Percentiles rank a stretch among this genome's conserved stretches.
phyloP scores from a whole-genome alignment of 1,140 invertebrate species.

The Cheumatopsyche charites region DNA sequence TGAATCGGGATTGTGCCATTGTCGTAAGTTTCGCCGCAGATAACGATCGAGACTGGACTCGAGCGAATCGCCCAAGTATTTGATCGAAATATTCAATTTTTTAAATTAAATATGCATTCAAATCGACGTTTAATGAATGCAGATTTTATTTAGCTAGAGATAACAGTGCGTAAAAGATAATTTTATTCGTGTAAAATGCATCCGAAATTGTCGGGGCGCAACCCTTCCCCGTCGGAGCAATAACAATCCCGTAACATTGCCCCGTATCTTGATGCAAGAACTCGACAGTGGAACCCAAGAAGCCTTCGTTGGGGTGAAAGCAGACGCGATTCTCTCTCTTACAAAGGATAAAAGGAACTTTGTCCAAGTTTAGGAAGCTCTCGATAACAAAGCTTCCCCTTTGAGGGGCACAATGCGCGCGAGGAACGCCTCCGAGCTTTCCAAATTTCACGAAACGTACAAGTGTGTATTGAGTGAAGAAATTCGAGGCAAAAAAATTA shows the following conservation, averaged over 20 bases:
- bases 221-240: slow-evolving; percentile 31
- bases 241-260: slow-evolving; percentile 36
- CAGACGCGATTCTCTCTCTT: slow-evolving; percentile 29
- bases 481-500: neutral
- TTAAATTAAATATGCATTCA: no score
- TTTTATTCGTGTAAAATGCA: no score
- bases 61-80: no score
- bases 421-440: neutral
- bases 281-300: slow-evolving; percentile 8
- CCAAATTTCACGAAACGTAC: neutral
- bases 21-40: slow-evolving; percentile 34
- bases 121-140: no score
- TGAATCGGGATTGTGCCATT: slow-evolving; percentile 35
- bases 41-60: slow-evolving; percentile 10
- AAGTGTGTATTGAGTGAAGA: no score
- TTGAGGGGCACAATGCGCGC: slow-evolving; percentile 37
- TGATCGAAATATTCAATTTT: no score
- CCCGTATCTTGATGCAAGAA: slow-evolving; percentile 47
- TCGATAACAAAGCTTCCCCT: slow-evolving; percentile 44
- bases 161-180: no score
- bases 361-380: slow-evolving; percentile 36
- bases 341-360: slow-evolving; percentile 37
- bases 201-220: neutral
- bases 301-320: slow-evolving; percentile 4
- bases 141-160: no score